Percentiles rank a stretch among this genome's conserved stretches.
These are phyloP conservation scores for Nomada ruficornis DNA, from an alignment of 2,888 invertebrate species.

Conservation along the genomic window DNA sequence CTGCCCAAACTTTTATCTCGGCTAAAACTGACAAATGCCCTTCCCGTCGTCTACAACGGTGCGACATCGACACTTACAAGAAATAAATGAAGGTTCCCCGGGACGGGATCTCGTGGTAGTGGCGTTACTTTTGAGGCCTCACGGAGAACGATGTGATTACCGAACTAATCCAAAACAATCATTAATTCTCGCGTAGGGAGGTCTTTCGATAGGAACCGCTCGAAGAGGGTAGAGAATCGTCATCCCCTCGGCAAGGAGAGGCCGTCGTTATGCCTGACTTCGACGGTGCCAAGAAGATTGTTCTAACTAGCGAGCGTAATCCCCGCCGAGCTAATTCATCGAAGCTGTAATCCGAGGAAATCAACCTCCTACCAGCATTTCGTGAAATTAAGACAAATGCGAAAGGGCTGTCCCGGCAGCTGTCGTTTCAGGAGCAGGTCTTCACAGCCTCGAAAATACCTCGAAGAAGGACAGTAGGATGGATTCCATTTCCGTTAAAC, in stretches of 20 bases:
- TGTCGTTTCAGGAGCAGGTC: conserved; percentile 44
- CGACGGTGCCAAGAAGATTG: conserved; percentile 31
- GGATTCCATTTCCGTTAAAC: conserved; percentile 64
- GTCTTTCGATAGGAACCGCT: conserved; percentile 43
- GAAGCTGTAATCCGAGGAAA: conserved; percentile 59
- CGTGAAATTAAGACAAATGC: conserved; percentile 67
- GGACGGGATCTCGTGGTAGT: conserved; percentile 2
- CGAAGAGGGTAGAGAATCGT: conserved; percentile 42
- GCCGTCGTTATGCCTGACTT: conserved; percentile 49
- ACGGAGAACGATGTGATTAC: conserved; percentile 58
- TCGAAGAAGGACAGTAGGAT: conserved; percentile 50
- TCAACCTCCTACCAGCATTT: conserved; percentile 40
- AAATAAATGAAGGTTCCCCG: conserved; percentile 44
- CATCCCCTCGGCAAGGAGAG: conserved; percentile 32
- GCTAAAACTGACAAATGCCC: conserved; percentile 33
- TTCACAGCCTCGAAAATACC: conserved; percentile 53
- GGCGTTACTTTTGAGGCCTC: conserved; percentile 50
- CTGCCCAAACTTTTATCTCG: background rate
- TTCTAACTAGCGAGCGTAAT: conserved; percentile 52
- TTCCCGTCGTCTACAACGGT: background rate
- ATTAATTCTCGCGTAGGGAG: conserved; percentile 64
- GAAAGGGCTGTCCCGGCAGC: conserved; percentile 63
- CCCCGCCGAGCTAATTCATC: conserved; percentile 58
- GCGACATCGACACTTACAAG: conserved; percentile 29
- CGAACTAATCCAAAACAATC: conserved; percentile 73